Base-by-base conservation (phyloP, 2,888 invertebrate genomes). In the Blastobasis lacticolella region DNA sequence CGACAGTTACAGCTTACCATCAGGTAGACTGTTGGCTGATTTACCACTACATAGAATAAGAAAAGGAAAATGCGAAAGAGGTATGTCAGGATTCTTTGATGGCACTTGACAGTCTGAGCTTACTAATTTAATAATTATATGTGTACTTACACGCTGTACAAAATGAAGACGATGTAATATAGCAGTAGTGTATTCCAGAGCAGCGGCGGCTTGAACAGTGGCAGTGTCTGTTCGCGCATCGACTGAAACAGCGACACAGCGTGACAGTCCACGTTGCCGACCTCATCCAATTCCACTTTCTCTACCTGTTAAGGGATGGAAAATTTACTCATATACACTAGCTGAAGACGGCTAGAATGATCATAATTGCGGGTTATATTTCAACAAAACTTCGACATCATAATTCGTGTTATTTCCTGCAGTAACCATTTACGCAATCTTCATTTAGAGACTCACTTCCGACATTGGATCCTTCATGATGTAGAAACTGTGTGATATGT, bases 111-210 rank as follows among this genome's bases (percentile, higher is more conserved):
- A 23, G 23, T 23, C 23, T 23, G 2, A 23, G 23, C 23, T 3
- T 23, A 23, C 1, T 23, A 1, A 23, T 23, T 23, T 23, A 23
- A 23, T 23, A 23, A 23, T 23, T 23, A 23, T 23, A 23, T 23
- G 23, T 23, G 1, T 23, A 60, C 81, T 77, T 71, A 91, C 91
- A 90, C 88, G 63, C 89, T 88, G 83, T 91, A 91, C 52, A 90
- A 88, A 0, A 87, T 75, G 58, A 89, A 86, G 63, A 89, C 89
- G 38, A 91, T 79, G 45, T 78, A 74, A 63, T 87, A 89, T n/a
- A 88, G 76, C n/a, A 90, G 76, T 3, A 81, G 43, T 0, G 90
- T 90, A 36, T 78, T 74, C 50, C 65, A 70, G 1, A 90, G 58
- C 7, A 89, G 62, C 0, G 90, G 90, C 2, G 79, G 71, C 49